Conservation (phyloP, 2,113 vertebrate species). For the Hippopotamus amphibius region DNA sequence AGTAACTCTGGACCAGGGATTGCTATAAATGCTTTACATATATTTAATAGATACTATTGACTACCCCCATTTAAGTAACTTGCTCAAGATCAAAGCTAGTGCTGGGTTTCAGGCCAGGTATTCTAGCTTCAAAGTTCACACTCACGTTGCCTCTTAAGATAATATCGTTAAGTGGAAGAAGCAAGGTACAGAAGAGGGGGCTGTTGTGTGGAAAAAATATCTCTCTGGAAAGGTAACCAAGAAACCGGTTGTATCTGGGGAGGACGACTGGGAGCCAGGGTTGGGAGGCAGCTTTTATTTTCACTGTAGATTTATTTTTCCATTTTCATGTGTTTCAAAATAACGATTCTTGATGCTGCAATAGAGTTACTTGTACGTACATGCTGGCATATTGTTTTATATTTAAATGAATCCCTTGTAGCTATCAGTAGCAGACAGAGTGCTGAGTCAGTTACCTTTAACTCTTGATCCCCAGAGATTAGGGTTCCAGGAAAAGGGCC, state of each 20-base stretch:
- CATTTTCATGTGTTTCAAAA: neutral
- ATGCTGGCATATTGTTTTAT: neutral
- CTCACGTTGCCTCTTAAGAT: neutral
- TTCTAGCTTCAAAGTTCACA: neutral
- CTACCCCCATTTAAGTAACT: neutral
- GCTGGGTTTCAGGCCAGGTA: neutral
- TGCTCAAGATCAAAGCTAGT: neutral
- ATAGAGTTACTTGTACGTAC: neutral
- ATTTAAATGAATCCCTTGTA: neutral
- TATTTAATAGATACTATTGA: neutral
- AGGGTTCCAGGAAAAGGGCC: neutral
- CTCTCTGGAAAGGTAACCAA: neutral
- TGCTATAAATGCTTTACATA: neutral
- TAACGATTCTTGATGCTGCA: neutral
- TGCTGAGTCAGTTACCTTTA: neutral
- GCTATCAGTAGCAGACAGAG: neutral
- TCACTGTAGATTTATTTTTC: constrained; percentile 1
- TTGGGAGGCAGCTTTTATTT: neutral
- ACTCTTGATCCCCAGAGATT: neutral
- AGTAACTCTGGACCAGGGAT: neutral
- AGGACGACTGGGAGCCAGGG: neutral
- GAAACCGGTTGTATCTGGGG: neutral
- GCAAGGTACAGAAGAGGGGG: neutral
- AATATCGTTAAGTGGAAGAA: neutral
- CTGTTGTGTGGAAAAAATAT: neutral